These are phyloP conservation scores for Chrysemys picta DNA, from an alignment of 2,113 vertebrate genomes.

Conservation along the genomic window DNA sequence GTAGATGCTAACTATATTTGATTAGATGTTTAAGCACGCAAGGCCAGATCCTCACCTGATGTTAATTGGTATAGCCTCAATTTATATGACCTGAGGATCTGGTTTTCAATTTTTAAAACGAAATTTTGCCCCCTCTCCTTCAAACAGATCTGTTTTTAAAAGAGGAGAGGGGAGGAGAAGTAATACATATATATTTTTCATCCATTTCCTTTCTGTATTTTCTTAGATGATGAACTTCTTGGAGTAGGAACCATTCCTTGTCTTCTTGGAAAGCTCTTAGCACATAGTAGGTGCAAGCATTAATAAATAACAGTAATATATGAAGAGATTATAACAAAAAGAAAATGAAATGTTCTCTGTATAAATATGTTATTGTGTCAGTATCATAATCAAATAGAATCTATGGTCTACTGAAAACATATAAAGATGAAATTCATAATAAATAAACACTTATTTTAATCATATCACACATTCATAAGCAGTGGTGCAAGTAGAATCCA, in stretches of 20 bases:
- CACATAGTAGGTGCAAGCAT: slow-evolving; percentile 12
- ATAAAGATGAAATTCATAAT: background rate
- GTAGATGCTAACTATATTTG: background rate
- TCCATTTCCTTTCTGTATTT: background rate
- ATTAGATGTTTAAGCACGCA: slow-evolving; percentile 1
- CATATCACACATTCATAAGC: background rate
- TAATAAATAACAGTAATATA: background rate
- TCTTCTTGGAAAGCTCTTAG: background rate
- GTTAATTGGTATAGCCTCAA: background rate
- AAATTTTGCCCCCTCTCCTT: background rate
- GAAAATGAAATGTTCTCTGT: background rate
- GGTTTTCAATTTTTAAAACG: slow-evolving; percentile 29
- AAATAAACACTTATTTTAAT: background rate
- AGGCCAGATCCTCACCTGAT: background rate
- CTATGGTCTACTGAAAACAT: background rate
- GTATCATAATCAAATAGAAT: slow-evolving; percentile 15
- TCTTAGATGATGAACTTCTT: slow-evolving; percentile 13
- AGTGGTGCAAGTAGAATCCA: no score
- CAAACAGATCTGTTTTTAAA: background rate
- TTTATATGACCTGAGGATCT: background rate
- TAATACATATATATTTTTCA: background rate
- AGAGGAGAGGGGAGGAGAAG: background rate
- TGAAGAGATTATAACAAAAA: background rate
- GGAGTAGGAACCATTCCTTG: background rate
- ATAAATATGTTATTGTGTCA: background rate